Evolutionary conservation across 2,888 invertebrate genomes (phyloP).

Genomic region (Dichetophora obliterata): DNA sequence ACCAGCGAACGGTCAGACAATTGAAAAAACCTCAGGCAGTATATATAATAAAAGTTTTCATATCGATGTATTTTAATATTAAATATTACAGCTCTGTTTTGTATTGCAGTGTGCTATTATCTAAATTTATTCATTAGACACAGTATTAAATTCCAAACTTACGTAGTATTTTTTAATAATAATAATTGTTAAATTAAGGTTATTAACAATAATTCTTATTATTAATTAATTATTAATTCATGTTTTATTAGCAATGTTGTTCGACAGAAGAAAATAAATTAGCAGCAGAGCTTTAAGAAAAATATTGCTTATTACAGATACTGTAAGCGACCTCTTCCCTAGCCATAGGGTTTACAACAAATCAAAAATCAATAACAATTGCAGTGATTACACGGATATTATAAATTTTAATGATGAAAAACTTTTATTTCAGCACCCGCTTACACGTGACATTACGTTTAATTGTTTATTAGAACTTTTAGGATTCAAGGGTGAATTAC

Average conservation of each 20-base stretch:
- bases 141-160: constrained; percentile 12
- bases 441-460: too few relatives aligned
- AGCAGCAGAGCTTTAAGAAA: constrained; percentile 11
- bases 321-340: neutral
- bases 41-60: constrained; percentile 9
- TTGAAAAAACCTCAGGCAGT: constrained; percentile 4
- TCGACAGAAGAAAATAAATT: constrained; percentile 14
- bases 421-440: too few relatives aligned
- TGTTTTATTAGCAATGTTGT: constrained; percentile 18
- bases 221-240: neutral
- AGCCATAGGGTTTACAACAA: too few relatives aligned
- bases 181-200: too few relatives aligned
- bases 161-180: neutral
- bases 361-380: too few relatives aligned
- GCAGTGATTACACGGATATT: too few relatives aligned
- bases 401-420: too few relatives aligned
- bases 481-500: too few relatives aligned
- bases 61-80: constrained; percentile 3
- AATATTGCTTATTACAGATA: constrained; percentile 10
- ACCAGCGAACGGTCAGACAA: neutral
- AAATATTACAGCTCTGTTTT: neutral
- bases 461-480: too few relatives aligned
- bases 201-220: neutral
- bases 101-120: constrained; percentile 13
- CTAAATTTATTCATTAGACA: constrained; percentile 12